Conservation (phyloP, 1,140 invertebrate species). For the Drosophila lacertosa region DNA sequence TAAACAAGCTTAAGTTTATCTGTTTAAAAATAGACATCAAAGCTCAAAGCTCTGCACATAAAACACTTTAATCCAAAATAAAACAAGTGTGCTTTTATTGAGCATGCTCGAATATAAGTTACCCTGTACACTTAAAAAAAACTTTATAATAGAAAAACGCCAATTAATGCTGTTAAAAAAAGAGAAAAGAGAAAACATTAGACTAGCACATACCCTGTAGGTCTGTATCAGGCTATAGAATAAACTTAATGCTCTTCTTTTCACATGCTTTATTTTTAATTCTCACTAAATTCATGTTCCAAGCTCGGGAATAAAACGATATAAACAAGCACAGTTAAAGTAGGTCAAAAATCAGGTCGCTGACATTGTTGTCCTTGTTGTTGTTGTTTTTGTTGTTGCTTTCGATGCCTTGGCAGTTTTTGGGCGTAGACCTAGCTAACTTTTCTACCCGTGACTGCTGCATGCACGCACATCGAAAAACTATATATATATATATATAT, state of each 20-base stretch:
- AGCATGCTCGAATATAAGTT: not conserved
- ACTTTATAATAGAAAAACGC: too few relatives aligned
- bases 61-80: too few relatives aligned
- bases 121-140: not conserved
- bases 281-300: slow-evolving; percentile 13
- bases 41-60: too few relatives aligned
- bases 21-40: too few relatives aligned
- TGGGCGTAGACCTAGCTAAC: slow-evolving; percentile 22
- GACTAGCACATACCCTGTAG: not conserved
- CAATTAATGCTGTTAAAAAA: too few relatives aligned
- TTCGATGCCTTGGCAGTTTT: slow-evolving; percentile 33
- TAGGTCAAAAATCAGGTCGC: slow-evolving; percentile 71
- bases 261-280: slow-evolving; percentile 27
- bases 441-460: slow-evolving; percentile 30
- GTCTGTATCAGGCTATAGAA: too few relatives aligned
- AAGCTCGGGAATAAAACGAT: slow-evolving; percentile 31
- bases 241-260: too few relatives aligned
- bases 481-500: not conserved
- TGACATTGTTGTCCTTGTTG: slow-evolving; percentile 50
- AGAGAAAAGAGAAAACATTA: too few relatives aligned
- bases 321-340: slow-evolving; percentile 63
- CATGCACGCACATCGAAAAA: slow-evolving; percentile 43
- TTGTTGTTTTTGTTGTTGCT: slow-evolving; percentile 11
- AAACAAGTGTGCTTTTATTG: too few relatives aligned
- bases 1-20: too few relatives aligned